phyloP scores from a whole-genome alignment of 2,888 invertebrate species.

The Apotomis capreana region DNA sequence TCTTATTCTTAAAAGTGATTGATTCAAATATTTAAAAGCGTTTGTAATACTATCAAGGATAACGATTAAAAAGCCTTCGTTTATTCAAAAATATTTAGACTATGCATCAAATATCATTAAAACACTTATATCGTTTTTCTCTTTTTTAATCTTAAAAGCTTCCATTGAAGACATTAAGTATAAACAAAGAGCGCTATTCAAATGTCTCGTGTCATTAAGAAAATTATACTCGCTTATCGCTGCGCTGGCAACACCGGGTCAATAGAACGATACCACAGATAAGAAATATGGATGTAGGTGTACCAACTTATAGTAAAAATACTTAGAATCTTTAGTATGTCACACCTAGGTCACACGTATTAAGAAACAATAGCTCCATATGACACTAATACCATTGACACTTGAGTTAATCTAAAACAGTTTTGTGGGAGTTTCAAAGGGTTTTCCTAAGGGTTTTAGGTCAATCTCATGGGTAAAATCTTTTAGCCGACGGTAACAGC shows the following conservation, averaged over 20 bases:
- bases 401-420: constrained; percentile 25
- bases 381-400: constrained; percentile 16
- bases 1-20: too few species aligned
- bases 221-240: constrained; percentile 35
- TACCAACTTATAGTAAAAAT: constrained; percentile 13
- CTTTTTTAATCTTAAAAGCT: constrained; percentile 13
- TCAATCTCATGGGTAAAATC: too few species aligned
- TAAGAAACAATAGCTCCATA: constrained; percentile 53
- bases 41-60: too few species aligned
- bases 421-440: constrained; percentile 48
- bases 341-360: constrained; percentile 28
- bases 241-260: constrained; percentile 32
- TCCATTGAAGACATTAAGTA: constrained; percentile 4
- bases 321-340: neutral
- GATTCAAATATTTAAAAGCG: too few species aligned
- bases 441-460: constrained; percentile 39
- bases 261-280: constrained; percentile 35
- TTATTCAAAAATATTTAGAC: neutral
- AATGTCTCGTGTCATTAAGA: constrained; percentile 25
- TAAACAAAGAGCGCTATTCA: constrained; percentile 20
- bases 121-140: neutral
- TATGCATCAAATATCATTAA: neutral
- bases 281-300: constrained; percentile 10
- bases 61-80: too few species aligned
- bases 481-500: too few species aligned